phyloP scores from a whole-genome alignment of 2,113 vertebrate genomes.

The Amphiprion ocellaris region DNA sequence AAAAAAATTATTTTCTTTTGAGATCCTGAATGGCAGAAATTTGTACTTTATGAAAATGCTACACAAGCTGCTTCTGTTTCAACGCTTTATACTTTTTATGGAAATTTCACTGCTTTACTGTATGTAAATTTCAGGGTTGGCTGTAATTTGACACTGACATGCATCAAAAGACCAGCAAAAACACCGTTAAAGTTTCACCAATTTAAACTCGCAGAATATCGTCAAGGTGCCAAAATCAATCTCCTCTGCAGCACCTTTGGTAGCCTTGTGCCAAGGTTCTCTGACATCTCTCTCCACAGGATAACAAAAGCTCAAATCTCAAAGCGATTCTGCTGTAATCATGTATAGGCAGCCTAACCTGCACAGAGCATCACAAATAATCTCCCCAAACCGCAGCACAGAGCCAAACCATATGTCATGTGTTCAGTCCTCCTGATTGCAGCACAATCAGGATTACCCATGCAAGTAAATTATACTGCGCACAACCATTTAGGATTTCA shows the following conservation, averaged over 20 bases:
- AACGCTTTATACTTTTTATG: background rate
- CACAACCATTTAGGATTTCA: conserved; percentile 37
- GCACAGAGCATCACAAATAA: conserved; percentile 36
- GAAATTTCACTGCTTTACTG: background rate
- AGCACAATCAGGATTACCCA: conserved; percentile 39
- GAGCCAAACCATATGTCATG: conserved; percentile 39
- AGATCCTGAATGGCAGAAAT: background rate
- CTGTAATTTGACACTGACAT: background rate
- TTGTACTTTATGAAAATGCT: background rate
- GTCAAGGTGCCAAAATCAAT: background rate
- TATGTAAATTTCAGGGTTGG: background rate
- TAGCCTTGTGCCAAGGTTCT: background rate
- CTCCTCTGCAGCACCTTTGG: background rate
- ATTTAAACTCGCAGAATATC: background rate
- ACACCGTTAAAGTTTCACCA: background rate
- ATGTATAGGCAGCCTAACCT: conserved; percentile 25
- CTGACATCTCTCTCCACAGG: background rate
- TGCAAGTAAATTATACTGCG: conserved; percentile 30
- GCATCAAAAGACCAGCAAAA: conserved; percentile 5
- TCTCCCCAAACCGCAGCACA: conserved; percentile 32
- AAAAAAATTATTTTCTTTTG: background rate
- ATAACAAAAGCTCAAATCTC: background rate
- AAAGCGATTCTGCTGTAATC: conserved; percentile 21
- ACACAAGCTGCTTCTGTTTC: background rate
- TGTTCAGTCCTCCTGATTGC: conserved; percentile 31